Evolutionary conservation across 2,888 invertebrate species (phyloP), one percentile per base, ranked within the genome.

Genomic region (Microctonus brassicae): DNA sequence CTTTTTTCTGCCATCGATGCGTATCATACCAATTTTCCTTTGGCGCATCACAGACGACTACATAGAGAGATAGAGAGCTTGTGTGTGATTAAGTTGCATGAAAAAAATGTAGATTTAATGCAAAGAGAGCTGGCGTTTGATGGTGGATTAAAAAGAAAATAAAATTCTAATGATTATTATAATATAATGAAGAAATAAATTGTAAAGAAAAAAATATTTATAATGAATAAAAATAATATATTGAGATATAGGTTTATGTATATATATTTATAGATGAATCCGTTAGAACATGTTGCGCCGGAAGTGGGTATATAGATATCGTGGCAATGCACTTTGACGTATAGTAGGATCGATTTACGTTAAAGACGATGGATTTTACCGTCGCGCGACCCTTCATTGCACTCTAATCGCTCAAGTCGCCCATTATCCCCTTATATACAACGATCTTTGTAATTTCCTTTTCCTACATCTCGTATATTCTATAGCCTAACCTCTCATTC

Each of bases 391-490:
- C 66, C 39, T 66, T 66, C 57, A 66, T 57, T 66, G 66, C 67
- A 68, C 67, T 68, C 67, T 68, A 68, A 68, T 68, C 67, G 67
- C 26, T 60, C 58, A 68, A 68, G 33, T 68, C 29, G 42, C 39
- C 60, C 47, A 68, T 68, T 68, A 68, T 60, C 67, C 66, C 57
- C 47, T 47, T 47, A 47, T 66, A 36, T 66, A 66, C 66, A 57
- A 57, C 66, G 66, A 66, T 66, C 66, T 66, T 57, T 57, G 57
- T 57, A 66, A 66, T 66, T 66, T 66, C 66, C 66, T 66, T 57
- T 66, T 66, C 65, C 65, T 66, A 53, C 33, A 66, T 66, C 66
- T n/a, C 36, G 33, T 11, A 47, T 47, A n/a, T 33, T 20, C 55
- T 22, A 11, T 22, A 11, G 29, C 33, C 47, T 52, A 64, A 64